Base-by-base conservation (phyloP, 2,113 vertebrate genomes). In the Trochalopteron elliotii region DNA sequence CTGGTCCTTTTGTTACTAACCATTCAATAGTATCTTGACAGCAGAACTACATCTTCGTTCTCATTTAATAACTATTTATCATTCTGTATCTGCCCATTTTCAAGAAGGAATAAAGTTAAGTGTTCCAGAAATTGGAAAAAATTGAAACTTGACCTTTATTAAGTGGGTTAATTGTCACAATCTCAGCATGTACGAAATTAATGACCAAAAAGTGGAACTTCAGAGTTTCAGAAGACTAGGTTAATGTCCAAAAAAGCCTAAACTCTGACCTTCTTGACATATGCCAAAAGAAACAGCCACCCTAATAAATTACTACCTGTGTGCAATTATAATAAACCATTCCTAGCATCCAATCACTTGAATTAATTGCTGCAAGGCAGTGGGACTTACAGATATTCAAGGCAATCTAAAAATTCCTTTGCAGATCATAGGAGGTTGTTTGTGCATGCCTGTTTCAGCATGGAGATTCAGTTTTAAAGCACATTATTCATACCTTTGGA, bases 121-220 rank as follows among this genome's bases (percentile, higher is more conserved):
- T 97, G 97, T 98, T 97, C 97, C 95, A 97, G 98, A 98, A 98
- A 98, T 97, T 97, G 97, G 97, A 98, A 98, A 98, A 98, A 98
- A 98, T 95, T 98, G 98, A 98, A 98, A 98, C 97, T 95, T 98
- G 98, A 98, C 98, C 98, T 98, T 98, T 98, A 98, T 98, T 98
- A 98, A 98, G 97, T 98, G 98, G 98, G 98, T 98, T 98, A 98
- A 98, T 98, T 98, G 98, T 98, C 98, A 98, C 98, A 98, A 98
- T 98, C 97, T 97, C 96, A 97, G 97, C 98, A 97, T 98, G 98
- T 98, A 98, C 87, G 89, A 98, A 98, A 97, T 98, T 98, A 98
- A 98, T 98, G 98, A 98, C 98, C 98, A 97, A 98, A 98, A 98
- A 98, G 97, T 96, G 95, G 97, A 98, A 98, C 97, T 98, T 98